Percentiles rank a stretch among this genome's conserved stretches.
phyloP scores from a whole-genome alignment of 2,888 invertebrate genomes.

The Eretmocerus hayati region DNA sequence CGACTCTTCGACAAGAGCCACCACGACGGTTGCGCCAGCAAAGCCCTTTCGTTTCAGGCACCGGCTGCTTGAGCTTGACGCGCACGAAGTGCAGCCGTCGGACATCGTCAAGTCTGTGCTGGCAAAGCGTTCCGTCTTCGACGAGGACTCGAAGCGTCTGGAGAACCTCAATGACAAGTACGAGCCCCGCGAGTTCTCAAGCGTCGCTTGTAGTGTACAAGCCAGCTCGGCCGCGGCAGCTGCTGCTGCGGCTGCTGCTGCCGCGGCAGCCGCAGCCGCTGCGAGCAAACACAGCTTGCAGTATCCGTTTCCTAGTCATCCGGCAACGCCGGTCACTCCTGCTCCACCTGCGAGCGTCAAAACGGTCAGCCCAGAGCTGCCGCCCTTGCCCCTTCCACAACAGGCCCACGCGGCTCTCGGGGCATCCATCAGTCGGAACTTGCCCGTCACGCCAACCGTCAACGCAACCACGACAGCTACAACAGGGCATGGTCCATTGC shows the following conservation, averaged over 20 bases:
- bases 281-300: constrained; percentile 56
- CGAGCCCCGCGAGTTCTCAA: constrained; percentile 58
- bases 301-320: constrained; percentile 74
- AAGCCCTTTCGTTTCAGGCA: constrained; percentile 60
- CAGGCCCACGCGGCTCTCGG: constrained; percentile 20
- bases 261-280: constrained; percentile 31
- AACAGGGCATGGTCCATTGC: constrained; percentile 14
- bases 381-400: constrained; percentile 28
- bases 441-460: constrained; percentile 22
- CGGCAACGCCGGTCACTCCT: constrained; percentile 42
- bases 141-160: constrained; percentile 88
- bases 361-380: constrained; percentile 40
- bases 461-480: constrained; percentile 31
- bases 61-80: constrained; percentile 72
- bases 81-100: constrained; percentile 81
- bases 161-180: constrained; percentile 82
- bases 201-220: constrained; percentile 35
- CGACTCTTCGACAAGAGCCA: constrained; percentile 45
- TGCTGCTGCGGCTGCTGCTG: constrained; percentile 28
- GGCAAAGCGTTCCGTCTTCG: constrained; percentile 89
- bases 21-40: constrained; percentile 34
- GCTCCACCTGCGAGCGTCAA: constrained; percentile 39
- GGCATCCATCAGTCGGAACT: constrained; percentile 19
- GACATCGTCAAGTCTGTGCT: constrained; percentile 88
- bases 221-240: constrained; percentile 33